These are phyloP conservation scores for Netelia virgata DNA, from an alignment of 2,888 invertebrate genomes.

Conservation along the genomic window DNA sequence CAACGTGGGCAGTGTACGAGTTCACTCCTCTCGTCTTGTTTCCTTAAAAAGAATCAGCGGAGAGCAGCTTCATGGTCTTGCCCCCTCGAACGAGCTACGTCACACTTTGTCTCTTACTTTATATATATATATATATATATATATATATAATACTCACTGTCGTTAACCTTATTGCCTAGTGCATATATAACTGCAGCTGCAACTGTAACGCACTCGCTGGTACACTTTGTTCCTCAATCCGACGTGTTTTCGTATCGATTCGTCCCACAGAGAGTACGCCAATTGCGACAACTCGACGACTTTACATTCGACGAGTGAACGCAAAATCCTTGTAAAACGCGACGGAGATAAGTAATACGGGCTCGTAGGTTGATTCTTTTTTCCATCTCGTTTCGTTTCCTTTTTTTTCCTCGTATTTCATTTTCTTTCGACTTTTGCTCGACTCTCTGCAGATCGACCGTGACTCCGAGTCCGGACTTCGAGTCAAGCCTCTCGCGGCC, in stretches of 20 bases:
- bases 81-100: constrained; percentile 62
- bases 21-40: constrained; percentile 65
- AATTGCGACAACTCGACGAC: constrained; percentile 20
- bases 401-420: neutral
- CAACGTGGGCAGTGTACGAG: constrained; percentile 69
- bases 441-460: constrained; percentile 3
- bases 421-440: constrained; percentile 32
- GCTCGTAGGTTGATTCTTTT: constrained; percentile 32
- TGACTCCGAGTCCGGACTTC: neutral
- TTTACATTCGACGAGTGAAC: constrained; percentile 32
- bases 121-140: constrained; percentile 24
- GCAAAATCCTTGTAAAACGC: constrained; percentile 49
- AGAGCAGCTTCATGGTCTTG: constrained; percentile 57
- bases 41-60: constrained; percentile 70
- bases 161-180: constrained; percentile 62
- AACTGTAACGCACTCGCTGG: constrained; percentile 48
- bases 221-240: constrained; percentile 58
- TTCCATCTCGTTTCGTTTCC: neutral
- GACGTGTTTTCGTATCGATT: constrained; percentile 53
- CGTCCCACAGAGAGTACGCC: constrained; percentile 52
- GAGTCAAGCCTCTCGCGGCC: neutral
- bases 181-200: constrained; percentile 56
- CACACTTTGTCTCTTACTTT: constrained; percentile 55
- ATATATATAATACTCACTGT: constrained; percentile 33
- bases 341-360: constrained; percentile 26